Base-by-base conservation (phyloP, 1,140 invertebrate species). In the Mya arenaria region DNA sequence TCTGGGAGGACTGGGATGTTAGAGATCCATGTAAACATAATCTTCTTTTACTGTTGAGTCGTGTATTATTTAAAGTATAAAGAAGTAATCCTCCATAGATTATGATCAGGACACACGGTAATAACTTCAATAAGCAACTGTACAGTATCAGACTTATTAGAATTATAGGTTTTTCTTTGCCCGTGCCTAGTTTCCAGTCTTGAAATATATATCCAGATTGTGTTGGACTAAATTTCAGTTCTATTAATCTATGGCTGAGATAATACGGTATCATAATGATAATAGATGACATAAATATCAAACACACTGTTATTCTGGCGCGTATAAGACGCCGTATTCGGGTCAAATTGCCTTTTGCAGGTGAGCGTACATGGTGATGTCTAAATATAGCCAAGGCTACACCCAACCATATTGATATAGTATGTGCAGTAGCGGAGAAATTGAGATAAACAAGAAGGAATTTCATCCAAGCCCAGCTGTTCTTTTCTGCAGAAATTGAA, bases 331-430 rank as follows among this genome's bases (percentile, higher is more conserved):
- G 78, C 17, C 89, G 83, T 34, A 95, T 95, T 89, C 96, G 97
- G 2, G 95, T 94, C 0, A 94, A 87, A 58, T 94, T 94, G 78
- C 97, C 89, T 60, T 90, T 87, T 0, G 96, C 4, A 95, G 96
- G 90, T 94, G 90, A 88, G 93, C 87, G 94, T 0, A 98, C 96
- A 0, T 97, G 97, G 19, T 98, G 95, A 90, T 97, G 99, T 4
- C 98, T 93, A 96, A 97, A 98, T 0, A 98, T 95, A 0, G 98
- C 97, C 48, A 99, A 91, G 0, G 96, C 97, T 0, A 99, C 96
- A 0, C 97, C 98, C 72, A 99, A 91, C 95, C 96, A 98, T 68
- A 98, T 98, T 0, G 97, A 97, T 56, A 98, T 97, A 0, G 97
- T 98, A 91, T 99, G 98, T 89, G 96, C 94, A 0, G 97, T 96